phyloP scores from a whole-genome alignment of 1,140 invertebrate species.

The Diorhabda carinulata region DNA sequence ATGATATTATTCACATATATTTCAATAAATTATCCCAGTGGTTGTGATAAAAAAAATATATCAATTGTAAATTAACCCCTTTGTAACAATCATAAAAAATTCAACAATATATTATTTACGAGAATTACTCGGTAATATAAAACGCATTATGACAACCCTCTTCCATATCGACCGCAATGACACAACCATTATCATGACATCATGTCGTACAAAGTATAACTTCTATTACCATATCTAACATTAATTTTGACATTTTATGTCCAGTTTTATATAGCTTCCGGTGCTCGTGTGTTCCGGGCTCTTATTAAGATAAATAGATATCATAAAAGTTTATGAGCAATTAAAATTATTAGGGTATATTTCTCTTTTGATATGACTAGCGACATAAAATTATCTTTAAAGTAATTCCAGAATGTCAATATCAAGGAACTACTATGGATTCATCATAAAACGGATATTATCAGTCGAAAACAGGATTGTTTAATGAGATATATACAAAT shows the following conservation, averaged over 20 bases:
- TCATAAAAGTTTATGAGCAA: not conserved
- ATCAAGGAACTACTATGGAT: no score
- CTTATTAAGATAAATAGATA: constrained; percentile 3
- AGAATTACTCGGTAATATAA: not conserved
- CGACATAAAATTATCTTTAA: not conserved
- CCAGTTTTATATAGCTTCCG: not conserved
- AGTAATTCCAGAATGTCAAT: no score
- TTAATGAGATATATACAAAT: no score
- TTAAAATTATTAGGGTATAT: constrained; percentile 3
- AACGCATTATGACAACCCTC: not conserved
- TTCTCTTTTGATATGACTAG: not conserved
- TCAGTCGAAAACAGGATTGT: no score
- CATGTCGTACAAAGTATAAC: not conserved
- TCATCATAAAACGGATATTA: no score
- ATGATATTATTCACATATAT: no score
- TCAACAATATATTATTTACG: no score
- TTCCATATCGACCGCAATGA: not conserved
- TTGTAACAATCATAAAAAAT: no score
- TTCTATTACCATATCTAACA: not conserved
- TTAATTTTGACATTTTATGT: constrained; percentile 1
- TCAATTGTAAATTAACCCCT: no score
- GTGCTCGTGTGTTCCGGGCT: not conserved
- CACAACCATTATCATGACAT: not conserved
- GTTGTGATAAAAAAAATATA: no score
- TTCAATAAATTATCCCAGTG: no score